Evolutionary conservation across 2,113 vertebrate genomes (phyloP), one percentile per base, ranked within the genome.

Genomic region (Phylloscopus trochiloides): DNA sequence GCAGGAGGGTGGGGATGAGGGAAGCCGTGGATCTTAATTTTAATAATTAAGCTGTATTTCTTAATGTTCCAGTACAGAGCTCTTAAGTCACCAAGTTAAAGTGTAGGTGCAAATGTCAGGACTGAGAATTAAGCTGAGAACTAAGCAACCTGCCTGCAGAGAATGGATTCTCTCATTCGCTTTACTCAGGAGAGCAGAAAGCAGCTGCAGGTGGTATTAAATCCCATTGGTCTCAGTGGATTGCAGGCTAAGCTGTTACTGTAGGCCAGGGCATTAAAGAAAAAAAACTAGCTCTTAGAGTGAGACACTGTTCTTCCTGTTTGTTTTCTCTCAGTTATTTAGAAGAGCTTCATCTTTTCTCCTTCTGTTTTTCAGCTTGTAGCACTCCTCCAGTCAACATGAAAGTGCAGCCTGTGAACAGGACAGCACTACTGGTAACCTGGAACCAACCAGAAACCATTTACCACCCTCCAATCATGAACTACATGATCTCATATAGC

Each of bases 401-500:
- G 99, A 99, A 99, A 97, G 99, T 99, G 86, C 99, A 99, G 96
- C 99, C 99, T 20, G 97, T 99, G 81, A 99, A 99, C 95, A 97
- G 97, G 96, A 99, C 99, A 0, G 98, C 99, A 0, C 97, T 99
- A 79, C 97, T 99, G 88, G 99, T 99, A 38, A 98, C 99, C 87
- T 99, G 99, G 99, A 98, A 99, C 62, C 98, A 97, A 36, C 99
- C 99, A 0, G 99, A 99, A 97, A 97, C 97, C 90, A 97, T 98
- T 97, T 99, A 99, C 97, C 99, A 99, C 84, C 99, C 99, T 5
- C 99, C 99, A 3, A 99, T 99, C 97, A 98, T 99, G 96, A 99
- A 98, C 97, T 99, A 99, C 97, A 98, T 99, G 98, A 98, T 99
- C 94, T 99, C 99, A 61, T 99, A 99, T 94, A 99, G 99, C 98